Percentiles rank a stretch among this genome's conserved stretches.
Evolutionary conservation across 2,797 vertebrate species (phyloP).

Genomic region (Schizopygopsis malacanthus): DNA sequence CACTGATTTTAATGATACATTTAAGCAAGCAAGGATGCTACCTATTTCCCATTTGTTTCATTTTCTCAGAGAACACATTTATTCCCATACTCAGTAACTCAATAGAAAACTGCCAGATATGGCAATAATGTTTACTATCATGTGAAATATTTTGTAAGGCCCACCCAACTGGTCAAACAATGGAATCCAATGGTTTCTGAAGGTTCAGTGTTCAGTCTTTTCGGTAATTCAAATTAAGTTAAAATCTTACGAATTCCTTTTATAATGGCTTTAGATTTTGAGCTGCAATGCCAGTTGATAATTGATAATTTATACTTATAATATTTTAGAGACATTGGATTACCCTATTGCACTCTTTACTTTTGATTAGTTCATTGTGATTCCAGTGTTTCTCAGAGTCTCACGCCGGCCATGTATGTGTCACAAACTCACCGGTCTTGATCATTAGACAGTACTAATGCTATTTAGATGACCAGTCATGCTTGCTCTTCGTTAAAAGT

Average conservation of each 20-base stretch:
- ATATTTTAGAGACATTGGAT: no score
- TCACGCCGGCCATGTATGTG: no score
- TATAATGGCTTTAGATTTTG: background rate
- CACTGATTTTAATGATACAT: background rate
- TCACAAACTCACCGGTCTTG: no score
- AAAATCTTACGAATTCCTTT: background rate
- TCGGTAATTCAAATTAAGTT: background rate
- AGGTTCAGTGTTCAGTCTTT: background rate
- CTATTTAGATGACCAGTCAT: background rate
- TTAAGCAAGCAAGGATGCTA: background rate
- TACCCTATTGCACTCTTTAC: no score
- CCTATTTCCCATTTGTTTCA: background rate
- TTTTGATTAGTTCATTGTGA: no score
- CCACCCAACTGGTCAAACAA: background rate
- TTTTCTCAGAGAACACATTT: background rate
- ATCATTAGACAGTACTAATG: background rate
- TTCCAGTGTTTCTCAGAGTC: no score
- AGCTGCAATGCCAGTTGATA: background rate
- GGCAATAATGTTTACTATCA: background rate
- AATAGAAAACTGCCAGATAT: background rate
- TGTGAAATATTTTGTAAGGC: background rate
- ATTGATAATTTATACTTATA: background rate
- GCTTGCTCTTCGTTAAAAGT: background rate
- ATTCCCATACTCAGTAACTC: background rate
- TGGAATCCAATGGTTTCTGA: background rate